These are phyloP conservation scores for Rhinopomastus cyanomelas DNA, from an alignment of 2,113 vertebrate species.

Conservation along the genomic window DNA sequence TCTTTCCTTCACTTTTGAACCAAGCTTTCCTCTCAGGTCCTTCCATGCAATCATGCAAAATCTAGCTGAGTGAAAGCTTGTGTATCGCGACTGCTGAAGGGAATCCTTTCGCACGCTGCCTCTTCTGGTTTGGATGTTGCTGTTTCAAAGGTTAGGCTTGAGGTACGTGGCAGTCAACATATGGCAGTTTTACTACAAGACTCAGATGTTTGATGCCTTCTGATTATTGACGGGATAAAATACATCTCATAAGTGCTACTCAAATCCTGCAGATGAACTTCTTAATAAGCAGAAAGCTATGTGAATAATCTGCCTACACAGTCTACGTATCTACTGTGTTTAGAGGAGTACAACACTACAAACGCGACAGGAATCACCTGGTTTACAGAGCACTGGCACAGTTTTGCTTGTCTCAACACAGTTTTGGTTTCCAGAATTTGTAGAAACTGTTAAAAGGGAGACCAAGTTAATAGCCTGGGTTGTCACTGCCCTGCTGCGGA, in stretches of 20 bases:
- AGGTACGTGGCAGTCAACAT: not conserved
- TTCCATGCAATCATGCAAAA: not conserved
- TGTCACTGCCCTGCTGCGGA: not conserved
- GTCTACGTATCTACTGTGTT: not conserved
- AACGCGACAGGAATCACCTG: not conserved
- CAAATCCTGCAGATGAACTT: not conserved
- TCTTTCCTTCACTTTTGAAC: not conserved
- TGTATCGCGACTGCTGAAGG: not conserved
- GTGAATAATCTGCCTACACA: not conserved
- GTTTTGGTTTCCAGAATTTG: not conserved
- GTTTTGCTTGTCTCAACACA: not conserved
- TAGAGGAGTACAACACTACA: slow-evolving; percentile 7
- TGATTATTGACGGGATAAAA: not conserved
- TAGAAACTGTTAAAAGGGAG: not conserved
- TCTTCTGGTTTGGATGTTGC: not conserved
- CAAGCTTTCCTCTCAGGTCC: not conserved
- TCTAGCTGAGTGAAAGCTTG: not conserved
- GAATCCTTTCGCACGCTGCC: not conserved
- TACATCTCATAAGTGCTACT: not conserved
- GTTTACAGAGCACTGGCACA: not conserved
- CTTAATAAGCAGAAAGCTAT: not conserved
- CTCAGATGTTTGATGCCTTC: not conserved
- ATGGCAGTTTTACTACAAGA: not conserved
- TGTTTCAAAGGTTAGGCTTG: not conserved
- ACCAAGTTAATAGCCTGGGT: not conserved